Percentiles rank a stretch among this genome's conserved stretches.
Conservation (phyloP, 2,113 vertebrate genomes). For the Myotis lucifugus region DNA sequence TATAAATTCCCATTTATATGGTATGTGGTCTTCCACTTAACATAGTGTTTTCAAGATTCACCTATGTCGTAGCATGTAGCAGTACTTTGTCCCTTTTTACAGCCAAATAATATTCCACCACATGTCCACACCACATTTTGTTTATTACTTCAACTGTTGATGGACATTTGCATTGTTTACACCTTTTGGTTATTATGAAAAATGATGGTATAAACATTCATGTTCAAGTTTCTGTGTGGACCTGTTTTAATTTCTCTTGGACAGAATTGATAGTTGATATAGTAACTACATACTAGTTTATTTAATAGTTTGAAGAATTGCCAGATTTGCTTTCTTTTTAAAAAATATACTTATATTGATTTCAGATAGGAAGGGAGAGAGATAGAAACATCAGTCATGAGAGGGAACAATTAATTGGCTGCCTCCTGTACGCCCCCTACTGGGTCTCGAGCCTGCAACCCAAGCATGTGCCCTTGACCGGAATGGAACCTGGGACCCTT, state of each 20-base stretch:
- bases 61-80: rapidly evolving
- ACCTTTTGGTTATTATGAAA: not conserved
- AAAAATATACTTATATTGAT: no score
- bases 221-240: not conserved
- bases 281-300: not conserved
- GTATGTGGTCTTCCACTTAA: not conserved
- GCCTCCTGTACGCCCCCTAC: no score
- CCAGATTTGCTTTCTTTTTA: not conserved
- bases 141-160: not conserved
- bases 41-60: not conserved
- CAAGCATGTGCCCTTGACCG: no score
- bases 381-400: no score
- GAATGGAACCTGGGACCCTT: no score
- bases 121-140: not conserved
- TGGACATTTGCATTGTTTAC: not conserved
- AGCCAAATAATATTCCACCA: not conserved
- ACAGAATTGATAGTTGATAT: not conserved
- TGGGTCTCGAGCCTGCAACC: no score
- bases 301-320: not conserved
- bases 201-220: not conserved
- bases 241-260: not conserved
- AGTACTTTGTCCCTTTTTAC: not conserved
- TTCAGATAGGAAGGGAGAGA: no score
- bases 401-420: no score
- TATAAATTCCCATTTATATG: not conserved